Evolutionary conservation across 1,140 invertebrate genomes (phyloP).

Genomic region (Asobara japonica): DNA sequence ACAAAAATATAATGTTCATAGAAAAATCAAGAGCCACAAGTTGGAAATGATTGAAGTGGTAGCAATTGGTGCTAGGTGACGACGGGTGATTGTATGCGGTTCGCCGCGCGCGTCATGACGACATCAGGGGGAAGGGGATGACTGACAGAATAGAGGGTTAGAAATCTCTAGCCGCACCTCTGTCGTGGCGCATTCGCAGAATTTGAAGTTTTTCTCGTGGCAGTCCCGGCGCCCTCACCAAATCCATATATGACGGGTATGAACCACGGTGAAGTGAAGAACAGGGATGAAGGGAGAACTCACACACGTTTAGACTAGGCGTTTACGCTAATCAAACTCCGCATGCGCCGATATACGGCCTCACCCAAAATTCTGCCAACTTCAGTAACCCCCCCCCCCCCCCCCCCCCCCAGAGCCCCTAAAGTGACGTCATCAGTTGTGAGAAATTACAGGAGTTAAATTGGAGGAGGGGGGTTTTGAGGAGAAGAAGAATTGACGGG

Average conservation of each 20-base stretch:
- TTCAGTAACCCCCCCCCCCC: background rate
- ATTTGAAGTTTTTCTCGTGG: constrained; percentile 21
- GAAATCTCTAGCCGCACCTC: constrained; percentile 5
- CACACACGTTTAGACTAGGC: constrained; percentile 6
- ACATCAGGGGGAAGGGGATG: background rate
- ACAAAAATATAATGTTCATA: no score
- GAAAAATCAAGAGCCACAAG: constrained; percentile 23
- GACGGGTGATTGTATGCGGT: constrained; percentile 26
- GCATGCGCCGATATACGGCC: constrained; percentile 32
- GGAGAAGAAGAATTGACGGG: background rate
- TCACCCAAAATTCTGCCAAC: constrained; percentile 28
- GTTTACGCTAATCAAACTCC: constrained; percentile 31
- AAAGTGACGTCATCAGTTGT: constrained; percentile 12
- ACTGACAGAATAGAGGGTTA: background rate
- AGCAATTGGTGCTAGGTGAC: constrained; percentile 19
- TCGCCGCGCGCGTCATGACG: constrained; percentile 23
- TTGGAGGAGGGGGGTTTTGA: background rate
- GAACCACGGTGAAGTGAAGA: background rate
- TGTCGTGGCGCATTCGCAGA: background rate
- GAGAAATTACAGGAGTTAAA: background rate
- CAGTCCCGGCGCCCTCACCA: background rate
- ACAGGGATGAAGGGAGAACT: background rate
- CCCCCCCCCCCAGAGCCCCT: background rate
- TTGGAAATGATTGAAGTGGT: constrained; percentile 26
- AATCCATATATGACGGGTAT: background rate